Conservation (phyloP, 2,888 invertebrate genomes). For the Scaptomyza reducta region DNA sequence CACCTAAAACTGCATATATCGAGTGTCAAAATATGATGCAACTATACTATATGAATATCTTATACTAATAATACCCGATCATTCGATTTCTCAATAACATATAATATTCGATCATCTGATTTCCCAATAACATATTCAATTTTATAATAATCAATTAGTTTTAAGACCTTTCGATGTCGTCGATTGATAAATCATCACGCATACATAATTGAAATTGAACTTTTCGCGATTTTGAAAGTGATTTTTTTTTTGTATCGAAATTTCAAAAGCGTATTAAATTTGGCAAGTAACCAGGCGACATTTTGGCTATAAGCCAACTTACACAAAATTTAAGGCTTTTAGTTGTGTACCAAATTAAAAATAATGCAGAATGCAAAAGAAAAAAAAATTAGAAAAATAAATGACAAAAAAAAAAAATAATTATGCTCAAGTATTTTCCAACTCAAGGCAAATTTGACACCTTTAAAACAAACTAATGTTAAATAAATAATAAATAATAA, state of each 20-base stretch:
- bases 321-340: slow-evolving; percentile 31
- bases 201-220: slow-evolving; percentile 70
- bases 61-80: not conserved
- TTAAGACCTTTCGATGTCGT: slow-evolving; percentile 20
- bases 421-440: slow-evolving; percentile 28
- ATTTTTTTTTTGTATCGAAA: slow-evolving; percentile 51
- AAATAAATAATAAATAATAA: no score
- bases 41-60: not conserved
- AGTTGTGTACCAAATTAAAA: slow-evolving; percentile 51
- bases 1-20: not conserved
- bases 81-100: no score
- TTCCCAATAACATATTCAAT: no score
- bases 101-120: no score
- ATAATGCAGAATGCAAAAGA: slow-evolving; percentile 48
- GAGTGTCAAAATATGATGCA: not conserved
- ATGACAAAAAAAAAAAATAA: slow-evolving; percentile 24
- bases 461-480: no score
- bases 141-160: not conserved
- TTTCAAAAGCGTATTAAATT: slow-evolving; percentile 54
- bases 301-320: slow-evolving; percentile 60
- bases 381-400: no score
- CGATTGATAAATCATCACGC: slow-evolving; percentile 58
- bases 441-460: slow-evolving; percentile 23
- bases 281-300: slow-evolving; percentile 67
- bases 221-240: slow-evolving; percentile 20